These are phyloP conservation scores for Hesperia comma DNA, from an alignment of 2,888 invertebrate genomes.

Conservation along the genomic window DNA sequence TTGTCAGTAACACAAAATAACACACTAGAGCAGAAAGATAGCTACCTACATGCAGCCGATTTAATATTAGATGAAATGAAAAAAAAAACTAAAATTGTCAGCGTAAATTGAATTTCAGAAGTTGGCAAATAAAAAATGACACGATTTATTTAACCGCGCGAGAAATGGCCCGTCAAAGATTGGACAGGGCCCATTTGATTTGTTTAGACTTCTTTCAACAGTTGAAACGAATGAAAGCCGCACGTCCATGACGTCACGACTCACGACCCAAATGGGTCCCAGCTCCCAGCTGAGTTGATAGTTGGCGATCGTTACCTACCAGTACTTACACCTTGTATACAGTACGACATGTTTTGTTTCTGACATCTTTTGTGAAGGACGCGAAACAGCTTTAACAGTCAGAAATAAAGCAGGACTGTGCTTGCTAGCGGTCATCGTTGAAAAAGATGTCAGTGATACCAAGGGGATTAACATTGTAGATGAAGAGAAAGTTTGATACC, in stretches of 20 bases:
- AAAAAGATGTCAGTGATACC: no score
- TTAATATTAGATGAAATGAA: background rate
- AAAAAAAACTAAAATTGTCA: background rate
- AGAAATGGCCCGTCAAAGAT: slow-evolving; percentile 36
- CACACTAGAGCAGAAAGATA: background rate
- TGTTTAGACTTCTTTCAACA: slow-evolving; percentile 37
- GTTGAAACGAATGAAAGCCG: slow-evolving; percentile 24
- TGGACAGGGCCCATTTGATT: slow-evolving; percentile 34
- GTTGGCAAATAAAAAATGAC: slow-evolving; percentile 9
- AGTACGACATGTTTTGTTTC: background rate
- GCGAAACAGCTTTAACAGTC: no score
- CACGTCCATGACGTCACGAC: slow-evolving; percentile 3
- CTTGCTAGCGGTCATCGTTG: no score
- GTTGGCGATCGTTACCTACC: background rate
- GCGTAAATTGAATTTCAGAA: slow-evolving; percentile 2
- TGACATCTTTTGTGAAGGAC: no score
- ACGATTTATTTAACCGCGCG: background rate
- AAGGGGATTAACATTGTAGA: no score
- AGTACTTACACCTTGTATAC: background rate
- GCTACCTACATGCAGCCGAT: background rate
- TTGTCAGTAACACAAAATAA: background rate
- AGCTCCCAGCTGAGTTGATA: slow-evolving; percentile 43
- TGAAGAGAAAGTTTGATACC: no score
- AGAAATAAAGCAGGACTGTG: no score
- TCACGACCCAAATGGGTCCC: slow-evolving; percentile 21